Evolutionary conservation across 1,140 invertebrate species (phyloP).

Genomic region (Drosophila pandora): DNA sequence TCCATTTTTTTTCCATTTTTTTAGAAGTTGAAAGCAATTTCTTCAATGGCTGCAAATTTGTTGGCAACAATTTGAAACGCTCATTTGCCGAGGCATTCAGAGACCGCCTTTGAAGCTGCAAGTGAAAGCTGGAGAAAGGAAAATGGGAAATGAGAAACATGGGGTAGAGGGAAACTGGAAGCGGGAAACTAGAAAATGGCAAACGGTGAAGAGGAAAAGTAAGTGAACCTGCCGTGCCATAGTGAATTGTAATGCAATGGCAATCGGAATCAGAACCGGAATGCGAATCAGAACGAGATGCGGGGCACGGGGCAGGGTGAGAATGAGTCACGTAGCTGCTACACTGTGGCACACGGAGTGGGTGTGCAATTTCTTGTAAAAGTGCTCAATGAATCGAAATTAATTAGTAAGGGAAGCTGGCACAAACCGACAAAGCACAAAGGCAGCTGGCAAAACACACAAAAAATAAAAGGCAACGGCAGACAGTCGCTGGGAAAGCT

Average conservation of each 20-base stretch:
- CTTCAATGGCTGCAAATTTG: conserved; percentile 77
- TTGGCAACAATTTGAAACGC: conserved; percentile 77
- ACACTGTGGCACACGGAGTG: conserved; percentile 53
- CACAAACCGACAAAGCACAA: conserved; percentile 52
- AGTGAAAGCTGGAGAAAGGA: conserved; percentile 22
- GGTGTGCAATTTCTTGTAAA: conserved; percentile 81
- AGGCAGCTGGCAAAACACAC: conserved; percentile 28
- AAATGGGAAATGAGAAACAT: conserved; percentile 22
- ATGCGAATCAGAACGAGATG: conserved; percentile 7
- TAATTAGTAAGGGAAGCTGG: conserved; percentile 74
- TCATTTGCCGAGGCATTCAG: conserved; percentile 71
- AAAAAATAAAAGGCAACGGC: conserved; percentile 16
- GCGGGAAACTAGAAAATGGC: conserved; percentile 13
- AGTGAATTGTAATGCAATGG: conserved; percentile 70
- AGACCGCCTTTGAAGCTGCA: conserved; percentile 60
- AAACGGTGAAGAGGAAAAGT: conserved; percentile 17
- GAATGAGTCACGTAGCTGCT: conserved; percentile 40
- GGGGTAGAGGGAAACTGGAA: conserved; percentile 6
- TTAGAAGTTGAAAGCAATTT: conserved; percentile 54
- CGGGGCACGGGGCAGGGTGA: background rate
- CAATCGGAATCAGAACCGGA: conserved; percentile 53
- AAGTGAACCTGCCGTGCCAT: conserved; percentile 48
- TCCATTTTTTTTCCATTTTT: conserved; percentile 6
- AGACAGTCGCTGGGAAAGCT: conserved; percentile 36
- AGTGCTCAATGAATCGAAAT: conserved; percentile 82